phyloP scores from a whole-genome alignment of 2,888 invertebrate species.

The Leistus spinibarbis region DNA sequence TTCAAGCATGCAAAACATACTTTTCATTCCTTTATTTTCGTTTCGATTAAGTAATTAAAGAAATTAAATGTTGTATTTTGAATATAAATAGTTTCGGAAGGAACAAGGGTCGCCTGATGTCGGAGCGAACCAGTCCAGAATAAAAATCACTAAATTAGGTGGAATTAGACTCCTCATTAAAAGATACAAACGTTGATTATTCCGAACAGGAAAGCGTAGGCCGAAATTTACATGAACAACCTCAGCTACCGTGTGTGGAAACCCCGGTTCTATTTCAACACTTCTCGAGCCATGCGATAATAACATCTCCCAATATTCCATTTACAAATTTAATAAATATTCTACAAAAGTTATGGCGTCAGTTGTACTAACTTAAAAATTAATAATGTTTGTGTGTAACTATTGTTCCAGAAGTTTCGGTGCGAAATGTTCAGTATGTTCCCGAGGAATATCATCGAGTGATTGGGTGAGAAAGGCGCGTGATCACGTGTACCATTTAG shows the following conservation, averaged over 20 bases:
- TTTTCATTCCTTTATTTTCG: background rate
- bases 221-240: background rate
- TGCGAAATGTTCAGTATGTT: constrained; percentile 95
- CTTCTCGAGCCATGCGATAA: too few species aligned
- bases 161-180: constrained; percentile 57
- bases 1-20: background rate
- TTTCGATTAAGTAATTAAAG: background rate
- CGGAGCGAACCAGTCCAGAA: constrained; percentile 41
- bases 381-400: constrained; percentile 31
- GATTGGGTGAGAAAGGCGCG: constrained; percentile 98
- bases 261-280: background rate
- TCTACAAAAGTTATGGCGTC: too few species aligned
- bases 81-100: background rate
- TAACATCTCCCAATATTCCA: too few species aligned
- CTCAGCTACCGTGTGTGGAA: background rate
- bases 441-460: constrained; percentile 88
- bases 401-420: constrained; percentile 83
- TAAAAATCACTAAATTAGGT: constrained; percentile 55
- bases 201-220: constrained; percentile 15
- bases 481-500: constrained; percentile 95
- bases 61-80: background rate
- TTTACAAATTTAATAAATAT: too few species aligned
- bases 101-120: background rate
- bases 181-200: constrained; percentile 54
- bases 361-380: background rate